phyloP scores from a whole-genome alignment of 2,888 invertebrate species.

The Theristus sp. region DNA sequence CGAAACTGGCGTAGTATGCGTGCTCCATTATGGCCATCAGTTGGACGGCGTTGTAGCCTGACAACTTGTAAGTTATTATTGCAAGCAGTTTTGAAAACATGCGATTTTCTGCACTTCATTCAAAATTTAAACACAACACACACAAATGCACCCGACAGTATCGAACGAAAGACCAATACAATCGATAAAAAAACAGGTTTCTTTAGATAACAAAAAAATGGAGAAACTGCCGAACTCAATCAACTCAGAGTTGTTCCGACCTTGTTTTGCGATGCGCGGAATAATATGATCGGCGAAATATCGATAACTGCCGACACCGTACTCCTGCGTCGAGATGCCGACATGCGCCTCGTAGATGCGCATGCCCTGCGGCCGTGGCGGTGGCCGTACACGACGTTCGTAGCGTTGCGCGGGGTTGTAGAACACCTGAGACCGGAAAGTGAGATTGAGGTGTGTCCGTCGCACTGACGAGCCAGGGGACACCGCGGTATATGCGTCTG shows the following conservation, averaged over 20 bases:
- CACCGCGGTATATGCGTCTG: no score
- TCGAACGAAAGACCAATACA: no score
- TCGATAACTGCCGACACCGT: slow-evolving; percentile 65
- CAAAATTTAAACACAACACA: no score
- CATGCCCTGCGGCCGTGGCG: slow-evolving; percentile 48
- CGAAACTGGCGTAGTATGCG: slow-evolving; percentile 97
- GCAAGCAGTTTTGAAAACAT: background rate
- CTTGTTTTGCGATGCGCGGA: slow-evolving; percentile 74
- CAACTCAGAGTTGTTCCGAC: slow-evolving; percentile 30
- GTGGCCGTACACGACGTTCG: slow-evolving; percentile 46
- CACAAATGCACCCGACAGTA: no score
- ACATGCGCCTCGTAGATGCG: slow-evolving; percentile 95
- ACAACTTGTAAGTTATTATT: no score
- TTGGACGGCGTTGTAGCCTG: slow-evolving; percentile 88
- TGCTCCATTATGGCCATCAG: slow-evolving; percentile 99
- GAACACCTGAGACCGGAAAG: no score
- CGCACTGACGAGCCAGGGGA: no score
- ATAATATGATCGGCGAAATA: slow-evolving; percentile 76
- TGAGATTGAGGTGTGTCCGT: no score
- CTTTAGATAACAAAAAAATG: no score
- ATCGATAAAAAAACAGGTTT: no score
- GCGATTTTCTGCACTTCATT: background rate
- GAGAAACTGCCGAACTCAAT: no score
- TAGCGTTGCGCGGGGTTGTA: slow-evolving; percentile 45
- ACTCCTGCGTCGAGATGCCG: slow-evolving; percentile 79